phyloP scores from a whole-genome alignment of 2,113 vertebrate species.

The Synchiropus splendidus region DNA sequence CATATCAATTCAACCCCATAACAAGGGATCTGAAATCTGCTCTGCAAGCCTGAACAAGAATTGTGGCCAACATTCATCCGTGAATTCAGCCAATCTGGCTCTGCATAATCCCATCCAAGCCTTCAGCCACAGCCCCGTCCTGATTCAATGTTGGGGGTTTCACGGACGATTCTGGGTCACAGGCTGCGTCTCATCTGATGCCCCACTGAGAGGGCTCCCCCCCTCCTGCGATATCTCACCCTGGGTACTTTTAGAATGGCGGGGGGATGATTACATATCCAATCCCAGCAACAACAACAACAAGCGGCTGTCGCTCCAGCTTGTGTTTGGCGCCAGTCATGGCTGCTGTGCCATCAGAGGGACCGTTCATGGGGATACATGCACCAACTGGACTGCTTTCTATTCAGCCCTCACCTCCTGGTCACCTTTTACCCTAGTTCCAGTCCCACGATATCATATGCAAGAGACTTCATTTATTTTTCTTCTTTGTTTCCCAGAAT shows the following conservation, averaged over 20 bases:
- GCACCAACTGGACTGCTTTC: conserved; percentile 3
- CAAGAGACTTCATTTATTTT: too few species aligned
- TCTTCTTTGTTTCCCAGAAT: too few species aligned
- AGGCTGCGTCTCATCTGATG: conserved; percentile 30
- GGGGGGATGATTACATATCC: conserved; percentile 20
- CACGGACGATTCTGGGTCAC: conserved; percentile 50
- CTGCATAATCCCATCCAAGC: too few species aligned
- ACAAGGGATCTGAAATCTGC: too few species aligned
- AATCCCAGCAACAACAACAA: conserved; percentile 21
- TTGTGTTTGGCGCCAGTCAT: conserved; percentile 28
- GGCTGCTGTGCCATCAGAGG: conserved; percentile 22
- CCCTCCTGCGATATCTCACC: conserved; percentile 11
- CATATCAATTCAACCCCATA: too few species aligned
- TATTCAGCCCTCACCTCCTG: too few species aligned
- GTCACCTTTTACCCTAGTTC: too few species aligned
- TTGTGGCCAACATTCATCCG: too few species aligned
- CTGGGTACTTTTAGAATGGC: neutral
- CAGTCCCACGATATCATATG: too few species aligned
- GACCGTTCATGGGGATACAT: conserved; percentile 28
- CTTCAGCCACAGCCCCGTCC: too few species aligned
- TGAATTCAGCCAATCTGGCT: too few species aligned
- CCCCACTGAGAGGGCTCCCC: conserved; percentile 15
- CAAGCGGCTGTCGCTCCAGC: conserved; percentile 13
- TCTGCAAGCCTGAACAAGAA: too few species aligned
- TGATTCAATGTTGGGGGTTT: conserved; percentile 29